Evolutionary conservation across 2,797 vertebrate species (phyloP).

Genomic region (Knipowitschia caucasica): DNA sequence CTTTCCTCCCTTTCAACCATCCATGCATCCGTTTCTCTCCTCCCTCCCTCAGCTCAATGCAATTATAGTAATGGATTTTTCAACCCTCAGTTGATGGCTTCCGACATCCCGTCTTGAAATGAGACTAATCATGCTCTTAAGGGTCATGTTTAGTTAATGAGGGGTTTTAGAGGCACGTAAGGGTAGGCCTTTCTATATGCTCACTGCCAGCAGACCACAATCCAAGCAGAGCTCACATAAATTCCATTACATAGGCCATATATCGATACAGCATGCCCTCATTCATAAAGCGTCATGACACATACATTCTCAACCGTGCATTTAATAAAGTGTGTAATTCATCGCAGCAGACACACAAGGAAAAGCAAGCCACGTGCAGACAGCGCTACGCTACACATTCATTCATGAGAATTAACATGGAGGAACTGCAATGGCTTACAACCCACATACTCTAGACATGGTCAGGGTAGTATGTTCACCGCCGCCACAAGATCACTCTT

Average conservation of each 20-base stretch:
- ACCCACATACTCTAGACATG: constrained; percentile 29
- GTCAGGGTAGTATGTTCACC: constrained; percentile 18
- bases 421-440: constrained; percentile 28
- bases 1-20: constrained; percentile 75
- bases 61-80: constrained; percentile 97
- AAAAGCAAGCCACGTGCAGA: constrained; percentile 35
- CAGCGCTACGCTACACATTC: constrained; percentile 31
- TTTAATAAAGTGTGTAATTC: constrained; percentile 23
- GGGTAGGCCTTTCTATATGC: constrained; percentile 45
- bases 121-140: constrained; percentile 93
- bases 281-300: constrained; percentile 26
- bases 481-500: constrained; percentile 23
- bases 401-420: constrained; percentile 57
- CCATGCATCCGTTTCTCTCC: constrained; percentile 64
- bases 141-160: constrained; percentile 97
- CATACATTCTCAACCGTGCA: background rate
- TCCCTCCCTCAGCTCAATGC: constrained; percentile 76
- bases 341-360: constrained; percentile 39
- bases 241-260: constrained; percentile 67
- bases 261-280: constrained; percentile 39
- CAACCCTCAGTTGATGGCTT: constrained; percentile 85
- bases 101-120: constrained; percentile 93
- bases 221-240: constrained; percentile 55
- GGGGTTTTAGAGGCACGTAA: constrained; percentile 71
- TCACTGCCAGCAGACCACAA: constrained; percentile 66